phyloP scores from a whole-genome alignment of 2,113 vertebrate genomes.

The Dolichotis patagonum region DNA sequence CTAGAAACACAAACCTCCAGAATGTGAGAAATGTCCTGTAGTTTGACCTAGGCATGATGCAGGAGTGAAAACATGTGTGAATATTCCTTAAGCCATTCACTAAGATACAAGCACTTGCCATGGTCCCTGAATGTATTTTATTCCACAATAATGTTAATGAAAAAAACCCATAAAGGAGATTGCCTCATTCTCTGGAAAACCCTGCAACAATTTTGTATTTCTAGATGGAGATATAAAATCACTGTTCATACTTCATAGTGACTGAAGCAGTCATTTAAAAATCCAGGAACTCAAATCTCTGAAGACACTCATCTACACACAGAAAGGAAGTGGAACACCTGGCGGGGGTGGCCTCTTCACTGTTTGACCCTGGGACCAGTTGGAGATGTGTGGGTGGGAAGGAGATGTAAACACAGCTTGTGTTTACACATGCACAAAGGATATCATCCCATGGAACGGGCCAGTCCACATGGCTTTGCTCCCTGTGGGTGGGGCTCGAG shows the following conservation, averaged over 20 bases:
- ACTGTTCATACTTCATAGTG: fast-evolving
- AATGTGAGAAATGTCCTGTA: background rate
- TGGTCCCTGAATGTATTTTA: background rate
- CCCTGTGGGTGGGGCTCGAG: fast-evolving
- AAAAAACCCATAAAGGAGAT: background rate
- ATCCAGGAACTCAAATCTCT: background rate
- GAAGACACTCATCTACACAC: fast-evolving
- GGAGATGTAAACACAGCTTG: background rate
- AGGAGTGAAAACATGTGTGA: background rate
- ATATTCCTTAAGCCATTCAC: background rate
- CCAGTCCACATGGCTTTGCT: background rate
- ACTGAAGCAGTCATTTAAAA: fast-evolving
- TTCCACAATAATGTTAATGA: background rate
- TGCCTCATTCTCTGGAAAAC: background rate
- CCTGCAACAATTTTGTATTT: background rate
- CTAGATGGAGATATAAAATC: fast-evolving
- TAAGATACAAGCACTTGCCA: background rate
- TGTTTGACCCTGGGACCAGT: too few species aligned
- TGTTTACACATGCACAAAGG: fast-evolving
- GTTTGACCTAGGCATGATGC: background rate
- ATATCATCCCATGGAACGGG: too few species aligned
- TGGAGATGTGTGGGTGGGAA: background rate
- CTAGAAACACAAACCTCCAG: background rate
- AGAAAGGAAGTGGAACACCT: background rate
- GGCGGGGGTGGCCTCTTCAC: fast-evolving